phyloP scores from a whole-genome alignment of 2,113 vertebrate species.

The Carettochelys insculpta region DNA sequence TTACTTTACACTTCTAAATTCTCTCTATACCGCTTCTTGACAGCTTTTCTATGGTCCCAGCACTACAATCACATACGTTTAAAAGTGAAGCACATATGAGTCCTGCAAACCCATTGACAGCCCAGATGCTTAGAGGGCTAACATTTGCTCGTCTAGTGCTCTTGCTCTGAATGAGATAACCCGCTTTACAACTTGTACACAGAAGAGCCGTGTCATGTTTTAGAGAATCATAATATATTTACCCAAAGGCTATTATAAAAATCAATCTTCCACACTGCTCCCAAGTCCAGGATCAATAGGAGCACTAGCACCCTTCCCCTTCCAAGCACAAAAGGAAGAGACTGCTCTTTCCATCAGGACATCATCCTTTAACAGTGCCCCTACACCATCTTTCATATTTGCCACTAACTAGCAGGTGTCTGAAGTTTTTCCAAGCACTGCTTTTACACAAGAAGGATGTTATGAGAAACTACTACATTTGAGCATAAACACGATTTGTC shows the following conservation, averaged over 20 bases:
- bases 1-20: no score
- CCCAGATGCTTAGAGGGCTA: neutral
- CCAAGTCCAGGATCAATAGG: neutral
- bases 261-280: neutral
- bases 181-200: no score
- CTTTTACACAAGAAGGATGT: neutral
- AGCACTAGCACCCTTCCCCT: neutral
- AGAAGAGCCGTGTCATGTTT: no score
- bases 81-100: neutral
- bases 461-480: neutral
- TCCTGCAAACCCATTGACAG: neutral
- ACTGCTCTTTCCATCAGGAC: neutral
- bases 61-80: no score
- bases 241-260: no score
- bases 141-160: no score
- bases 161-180: no score
- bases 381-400: neutral
- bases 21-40: no score
- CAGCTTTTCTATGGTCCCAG: no score
- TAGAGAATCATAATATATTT: no score
- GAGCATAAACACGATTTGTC: no score
- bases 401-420: neutral
- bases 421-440: neutral
- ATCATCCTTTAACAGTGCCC: neutral
- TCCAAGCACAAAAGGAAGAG: neutral